These are phyloP conservation scores for Danaus melanippus DNA, from an alignment of 1,140 invertebrate species.

Conservation along the genomic window DNA sequence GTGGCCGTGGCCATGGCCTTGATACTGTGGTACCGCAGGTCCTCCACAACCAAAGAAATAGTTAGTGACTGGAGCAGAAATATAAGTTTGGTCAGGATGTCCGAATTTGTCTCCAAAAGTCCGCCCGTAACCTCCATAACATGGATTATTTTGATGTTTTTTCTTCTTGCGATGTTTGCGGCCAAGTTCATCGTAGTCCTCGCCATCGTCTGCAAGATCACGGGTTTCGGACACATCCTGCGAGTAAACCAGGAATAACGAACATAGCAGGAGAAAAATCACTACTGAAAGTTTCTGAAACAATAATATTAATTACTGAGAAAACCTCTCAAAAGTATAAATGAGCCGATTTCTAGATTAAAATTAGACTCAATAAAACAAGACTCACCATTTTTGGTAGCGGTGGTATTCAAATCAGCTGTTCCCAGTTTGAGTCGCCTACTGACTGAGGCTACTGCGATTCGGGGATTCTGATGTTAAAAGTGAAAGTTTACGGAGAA, in stretches of 20 bases:
- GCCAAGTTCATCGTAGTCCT: constrained; percentile 39
- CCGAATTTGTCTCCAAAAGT: constrained; percentile 39
- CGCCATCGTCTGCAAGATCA: constrained; percentile 26
- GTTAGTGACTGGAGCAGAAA: constrained; percentile 49
- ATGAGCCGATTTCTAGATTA: background rate
- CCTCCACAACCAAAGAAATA: constrained; percentile 52
- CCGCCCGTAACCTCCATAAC: constrained; percentile 37
- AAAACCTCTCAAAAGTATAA: constrained; percentile 11
- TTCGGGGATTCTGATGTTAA: constrained; percentile 32
- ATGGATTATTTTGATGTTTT: constrained; percentile 41
- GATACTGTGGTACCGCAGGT: constrained; percentile 18
- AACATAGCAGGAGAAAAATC: constrained; percentile 30
- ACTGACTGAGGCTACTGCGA: constrained; percentile 12
- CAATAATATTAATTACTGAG: background rate
- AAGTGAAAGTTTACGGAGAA: constrained; percentile 49
- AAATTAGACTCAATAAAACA: constrained; percentile 2
- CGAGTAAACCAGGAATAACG: constrained; percentile 13
- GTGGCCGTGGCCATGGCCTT: constrained; percentile 21
- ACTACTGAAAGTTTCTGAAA: constrained; percentile 32
- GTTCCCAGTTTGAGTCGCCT: background rate
- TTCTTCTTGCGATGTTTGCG: constrained; percentile 45
- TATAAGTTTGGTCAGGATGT: constrained; percentile 39
- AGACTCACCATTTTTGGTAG: constrained; percentile 19
- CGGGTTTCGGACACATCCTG: constrained; percentile 27
- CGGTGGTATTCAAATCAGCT: background rate